Conservation (phyloP, 2,113 vertebrate genomes). For the Erinaceus europaeus region DNA sequence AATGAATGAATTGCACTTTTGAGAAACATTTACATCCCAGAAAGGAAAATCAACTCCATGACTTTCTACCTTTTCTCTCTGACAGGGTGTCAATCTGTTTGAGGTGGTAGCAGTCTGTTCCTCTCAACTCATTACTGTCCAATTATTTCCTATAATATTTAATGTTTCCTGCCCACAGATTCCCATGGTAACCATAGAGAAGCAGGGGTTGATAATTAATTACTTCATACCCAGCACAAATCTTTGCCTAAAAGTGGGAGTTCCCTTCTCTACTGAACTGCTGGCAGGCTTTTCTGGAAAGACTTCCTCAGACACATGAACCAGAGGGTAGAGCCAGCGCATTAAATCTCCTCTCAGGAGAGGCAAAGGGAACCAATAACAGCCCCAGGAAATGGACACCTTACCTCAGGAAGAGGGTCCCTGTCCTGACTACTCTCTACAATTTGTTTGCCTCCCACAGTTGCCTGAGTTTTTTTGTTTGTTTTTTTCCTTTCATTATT, state of each 20-base stretch:
- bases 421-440: neutral
- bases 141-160: slow-evolving; percentile 28
- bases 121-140: neutral
- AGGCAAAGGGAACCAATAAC: neutral
- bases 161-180: neutral
- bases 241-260: neutral
- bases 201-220: neutral
- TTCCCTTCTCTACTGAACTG: neutral
- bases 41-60: neutral
- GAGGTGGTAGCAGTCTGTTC: neutral
- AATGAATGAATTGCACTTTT: neutral
- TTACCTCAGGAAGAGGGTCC: accelerated
- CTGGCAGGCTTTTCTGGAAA: neutral
- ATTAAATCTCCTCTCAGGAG: neutral
- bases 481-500: slow-evolving; percentile 41
- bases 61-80: neutral
- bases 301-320: neutral
- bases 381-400: neutral
- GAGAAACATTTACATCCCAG: neutral
- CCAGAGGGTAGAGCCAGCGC: neutral
- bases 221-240: neutral
- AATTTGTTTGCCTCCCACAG: neutral
- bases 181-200: neutral
- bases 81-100: neutral
- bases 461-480: neutral